Evolutionary conservation across 2,113 vertebrate species (phyloP), one percentile per base, ranked within the genome.

Genomic region (Cynoglossus semilaevis): DNA sequence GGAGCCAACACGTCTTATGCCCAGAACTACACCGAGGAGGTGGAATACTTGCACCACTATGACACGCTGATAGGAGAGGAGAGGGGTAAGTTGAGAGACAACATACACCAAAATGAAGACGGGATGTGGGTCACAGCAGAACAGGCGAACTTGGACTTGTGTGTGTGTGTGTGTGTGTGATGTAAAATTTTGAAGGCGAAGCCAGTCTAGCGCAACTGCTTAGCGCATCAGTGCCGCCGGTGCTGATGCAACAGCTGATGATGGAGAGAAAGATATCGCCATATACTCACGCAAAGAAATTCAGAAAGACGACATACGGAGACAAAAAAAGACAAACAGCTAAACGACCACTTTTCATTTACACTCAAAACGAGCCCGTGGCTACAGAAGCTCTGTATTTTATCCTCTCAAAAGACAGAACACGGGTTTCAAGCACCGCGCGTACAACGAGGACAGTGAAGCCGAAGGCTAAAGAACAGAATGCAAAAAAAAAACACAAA

Each of bases 21-120:
- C 2, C 96, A 99, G 77, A 99, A 99, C 85, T 98, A 98, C 87
- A 98, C 94, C 7, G 96, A 99, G 86, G 96, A 99, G 92, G 94
- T 98, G 83, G 96, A 98, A 56, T 98, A 98, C 87, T 90, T 99
- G 76, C 95, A 92, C 82, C 94, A 98, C 68, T 93, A 91, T 80
- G 95, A 98, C 91, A 90, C 93, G 67, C 82, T 99, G 70, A 93
- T 99, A 67, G 96, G 95, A 70, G 94, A 95, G 55, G 95, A 96
- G 75, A 87, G 94, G 94, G 96, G 96, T 99, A 82, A 94, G 94
- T 29, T 42, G 18, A 12, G 16, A 1, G 16, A 17, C 9, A 43
- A 14, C 14, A 12, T 12, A 14, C 10, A 29, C 22, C 22, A 6
- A 29, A 29, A 29, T 29, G 22, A 29, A 29, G 17, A 2, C 22